Percentiles rank a stretch among this genome's conserved stretches.
Conservation (phyloP, 2,797 vertebrate genomes). For the Scyliorhinus canicula region DNA sequence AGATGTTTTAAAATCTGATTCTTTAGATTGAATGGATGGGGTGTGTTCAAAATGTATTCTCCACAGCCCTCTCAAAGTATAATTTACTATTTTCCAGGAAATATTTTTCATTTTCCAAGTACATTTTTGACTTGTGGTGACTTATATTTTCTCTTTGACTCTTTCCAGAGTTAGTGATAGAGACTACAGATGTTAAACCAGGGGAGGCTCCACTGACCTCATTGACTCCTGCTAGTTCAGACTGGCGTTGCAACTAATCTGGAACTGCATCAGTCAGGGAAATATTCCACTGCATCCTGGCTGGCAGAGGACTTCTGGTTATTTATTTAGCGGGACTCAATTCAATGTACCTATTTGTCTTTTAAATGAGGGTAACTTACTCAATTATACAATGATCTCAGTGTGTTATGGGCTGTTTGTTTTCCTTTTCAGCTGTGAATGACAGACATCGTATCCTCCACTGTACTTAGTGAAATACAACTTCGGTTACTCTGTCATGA, state of each 20-base stretch:
- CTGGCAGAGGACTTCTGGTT: background rate
- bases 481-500: conserved; percentile 95
- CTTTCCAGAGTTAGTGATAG: background rate
- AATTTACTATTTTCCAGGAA: background rate
- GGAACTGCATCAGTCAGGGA: background rate
- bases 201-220: background rate
- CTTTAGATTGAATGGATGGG: too few relatives aligned
- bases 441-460: conserved; percentile 90
- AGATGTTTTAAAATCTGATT: background rate
- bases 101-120: background rate
- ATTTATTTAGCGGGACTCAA: too few relatives aligned
- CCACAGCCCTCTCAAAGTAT: background rate
- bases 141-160: background rate
- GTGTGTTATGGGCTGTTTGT: background rate
- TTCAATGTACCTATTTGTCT: background rate
- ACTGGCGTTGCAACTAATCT: background rate
- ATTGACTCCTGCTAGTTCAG: background rate
- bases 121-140: background rate
- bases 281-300: background rate
- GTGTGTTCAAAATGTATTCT: background rate
- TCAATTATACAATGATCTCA: background rate
- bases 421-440: conserved; percentile 81
- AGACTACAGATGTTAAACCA: background rate
- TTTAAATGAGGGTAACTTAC: background rate
- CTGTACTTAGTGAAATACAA: conserved; percentile 88